Conservation (phyloP, 2,888 invertebrate species). For the Nyleta sp. region DNA sequence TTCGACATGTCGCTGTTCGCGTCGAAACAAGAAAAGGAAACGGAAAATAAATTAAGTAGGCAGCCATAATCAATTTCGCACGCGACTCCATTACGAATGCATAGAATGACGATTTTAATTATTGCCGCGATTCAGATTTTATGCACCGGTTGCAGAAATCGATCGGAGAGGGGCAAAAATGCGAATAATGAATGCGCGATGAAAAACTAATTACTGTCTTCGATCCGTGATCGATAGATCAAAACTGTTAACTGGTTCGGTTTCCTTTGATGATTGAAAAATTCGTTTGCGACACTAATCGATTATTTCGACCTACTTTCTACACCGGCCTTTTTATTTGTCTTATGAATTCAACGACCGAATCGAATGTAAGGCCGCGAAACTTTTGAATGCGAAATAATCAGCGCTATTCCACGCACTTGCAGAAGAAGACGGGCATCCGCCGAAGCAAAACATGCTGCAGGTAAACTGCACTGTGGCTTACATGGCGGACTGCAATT, state of each 20-base stretch:
- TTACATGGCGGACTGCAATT: constrained; percentile 93
- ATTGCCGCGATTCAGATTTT: constrained; percentile 7
- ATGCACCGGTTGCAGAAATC: constrained; percentile 23
- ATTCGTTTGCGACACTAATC: constrained; percentile 18
- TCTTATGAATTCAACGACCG: too few species aligned
- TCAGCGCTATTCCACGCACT: constrained; percentile 17
- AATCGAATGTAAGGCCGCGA: too few species aligned
- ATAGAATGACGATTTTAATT: constrained; percentile 3
- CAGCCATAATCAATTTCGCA: constrained; percentile 68
- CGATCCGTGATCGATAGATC: constrained; percentile 27
- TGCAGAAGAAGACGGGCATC: constrained; percentile 47
- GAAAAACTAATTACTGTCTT: constrained; percentile 39
- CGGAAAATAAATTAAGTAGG: constrained; percentile 89
- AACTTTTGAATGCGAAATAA: constrained; percentile 1
- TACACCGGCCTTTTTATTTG: too few species aligned
- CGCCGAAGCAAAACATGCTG: constrained; percentile 72
- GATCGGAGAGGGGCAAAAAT: background rate
- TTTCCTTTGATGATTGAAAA: constrained; percentile 10
- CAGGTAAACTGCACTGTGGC: constrained; percentile 95
- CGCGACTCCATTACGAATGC: constrained; percentile 6
- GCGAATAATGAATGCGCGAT: constrained; percentile 35
- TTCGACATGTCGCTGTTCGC: constrained; percentile 87
- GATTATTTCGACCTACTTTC: constrained; percentile 19
- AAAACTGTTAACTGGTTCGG: constrained; percentile 23
- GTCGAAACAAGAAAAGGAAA: constrained; percentile 87